Evolutionary conservation across 2,797 vertebrate species (phyloP).

Genomic region (Sciurus carolinensis): DNA sequence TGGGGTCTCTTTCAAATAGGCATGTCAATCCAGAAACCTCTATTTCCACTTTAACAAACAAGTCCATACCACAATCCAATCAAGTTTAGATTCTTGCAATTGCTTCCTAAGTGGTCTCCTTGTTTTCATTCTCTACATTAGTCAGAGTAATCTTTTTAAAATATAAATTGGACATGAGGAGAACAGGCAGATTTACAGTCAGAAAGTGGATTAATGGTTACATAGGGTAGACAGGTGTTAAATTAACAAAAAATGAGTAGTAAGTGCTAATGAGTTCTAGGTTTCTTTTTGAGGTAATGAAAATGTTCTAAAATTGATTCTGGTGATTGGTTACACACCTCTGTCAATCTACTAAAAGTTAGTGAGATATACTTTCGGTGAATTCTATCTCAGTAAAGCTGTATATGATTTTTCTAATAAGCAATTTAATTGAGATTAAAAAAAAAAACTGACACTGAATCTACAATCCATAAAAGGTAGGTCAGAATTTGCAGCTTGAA

Average conservation of each 20-base stretch:
- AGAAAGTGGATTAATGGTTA: neutral
- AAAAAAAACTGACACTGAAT: neutral
- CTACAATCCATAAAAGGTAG: neutral
- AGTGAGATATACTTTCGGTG: neutral
- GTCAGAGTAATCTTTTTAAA: neutral
- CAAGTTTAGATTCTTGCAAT: neutral
- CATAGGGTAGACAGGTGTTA: neutral
- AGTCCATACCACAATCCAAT: neutral
- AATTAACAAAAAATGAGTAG: neutral
- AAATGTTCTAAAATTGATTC: neutral
- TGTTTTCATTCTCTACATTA: neutral
- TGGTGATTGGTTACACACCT: neutral
- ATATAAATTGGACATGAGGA: neutral
- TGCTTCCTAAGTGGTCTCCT: neutral
- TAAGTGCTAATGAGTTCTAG: neutral
- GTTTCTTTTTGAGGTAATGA: neutral
- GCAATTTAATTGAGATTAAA: conserved; percentile 6
- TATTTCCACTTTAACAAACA: neutral
- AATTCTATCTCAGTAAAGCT: neutral
- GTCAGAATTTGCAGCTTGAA: conserved; percentile 12
- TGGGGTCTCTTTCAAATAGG: neutral
- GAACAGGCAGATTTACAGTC: neutral
- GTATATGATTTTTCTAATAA: neutral
- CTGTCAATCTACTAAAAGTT: neutral
- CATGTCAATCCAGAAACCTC: neutral